phyloP scores from a whole-genome alignment of 2,113 vertebrate species.

The Pelobates fuscus region DNA sequence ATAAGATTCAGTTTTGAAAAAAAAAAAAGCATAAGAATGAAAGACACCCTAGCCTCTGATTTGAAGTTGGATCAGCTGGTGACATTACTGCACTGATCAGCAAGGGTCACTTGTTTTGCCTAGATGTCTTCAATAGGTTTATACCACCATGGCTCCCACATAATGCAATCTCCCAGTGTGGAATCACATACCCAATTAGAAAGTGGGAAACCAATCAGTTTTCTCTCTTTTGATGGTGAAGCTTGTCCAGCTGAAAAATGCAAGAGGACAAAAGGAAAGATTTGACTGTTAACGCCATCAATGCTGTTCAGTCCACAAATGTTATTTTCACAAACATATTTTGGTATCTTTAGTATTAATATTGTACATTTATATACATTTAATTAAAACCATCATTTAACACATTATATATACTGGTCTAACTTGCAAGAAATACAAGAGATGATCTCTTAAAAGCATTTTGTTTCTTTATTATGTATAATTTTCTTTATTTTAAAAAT shows the following conservation, averaged over 20 bases:
- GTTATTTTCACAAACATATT: too few relatives aligned
- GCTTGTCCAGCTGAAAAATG: not conserved
- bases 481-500: too few relatives aligned
- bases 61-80: constrained; percentile 63
- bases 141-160: not conserved
- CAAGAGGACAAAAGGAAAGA: not conserved
- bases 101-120: constrained; percentile 39
- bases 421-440: too few relatives aligned
- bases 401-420: not conserved
- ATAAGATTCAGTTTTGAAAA: constrained; percentile 25
- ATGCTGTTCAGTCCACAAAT: not conserved
- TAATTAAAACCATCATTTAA: not conserved
- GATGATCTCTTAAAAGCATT: too few relatives aligned
- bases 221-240: not conserved
- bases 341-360: too few relatives aligned
- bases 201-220: not conserved
- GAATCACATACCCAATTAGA: constrained; percentile 22
- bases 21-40: constrained; percentile 50
- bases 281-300: not conserved
- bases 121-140: constrained; percentile 33
- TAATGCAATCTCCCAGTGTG: not conserved
- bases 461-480: too few relatives aligned
- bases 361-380: not conserved
- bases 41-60: constrained; percentile 31
- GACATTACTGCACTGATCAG: constrained; percentile 64